Percentiles rank a stretch among this genome's conserved stretches.
These are phyloP conservation scores for Stegodyphus dumicola DNA, from an alignment of 1,140 invertebrate genomes.

Conservation along the genomic window DNA sequence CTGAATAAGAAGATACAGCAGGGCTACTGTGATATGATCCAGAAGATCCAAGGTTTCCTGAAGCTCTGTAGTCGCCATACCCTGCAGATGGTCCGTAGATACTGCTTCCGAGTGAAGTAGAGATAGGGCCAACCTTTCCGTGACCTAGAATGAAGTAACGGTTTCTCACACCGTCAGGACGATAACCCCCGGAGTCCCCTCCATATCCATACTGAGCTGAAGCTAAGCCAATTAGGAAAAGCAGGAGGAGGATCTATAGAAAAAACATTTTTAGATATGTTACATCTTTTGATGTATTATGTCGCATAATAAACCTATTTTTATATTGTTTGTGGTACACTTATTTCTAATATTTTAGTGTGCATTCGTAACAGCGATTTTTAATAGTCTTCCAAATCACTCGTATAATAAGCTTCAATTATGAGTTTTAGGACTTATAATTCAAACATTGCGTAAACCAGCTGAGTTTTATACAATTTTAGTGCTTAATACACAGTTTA, in stretches of 20 bases:
- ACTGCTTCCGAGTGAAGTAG: conserved; percentile 13
- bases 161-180: conserved; percentile 44
- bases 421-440: no score
- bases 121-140: conserved; percentile 21
- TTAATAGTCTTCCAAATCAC: no score
- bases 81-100: conserved; percentile 31
- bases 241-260: background rate
- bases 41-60: background rate
- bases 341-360: no score
- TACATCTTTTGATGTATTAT: no score
- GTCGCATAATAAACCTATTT: no score
- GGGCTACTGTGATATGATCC: background rate
- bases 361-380: no score
- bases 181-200: conserved; percentile 8
- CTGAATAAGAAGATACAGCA: background rate
- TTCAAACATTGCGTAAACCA: no score
- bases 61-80: background rate
- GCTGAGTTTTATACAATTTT: no score
- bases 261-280: background rate
- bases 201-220: conserved; percentile 38
- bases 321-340: no score
- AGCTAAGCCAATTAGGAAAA: background rate
- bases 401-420: no score
- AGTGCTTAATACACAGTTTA: no score
- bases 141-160: conserved; percentile 50